Base-by-base conservation (phyloP, 1,140 invertebrate species). In the Bombus terrestris region DNA sequence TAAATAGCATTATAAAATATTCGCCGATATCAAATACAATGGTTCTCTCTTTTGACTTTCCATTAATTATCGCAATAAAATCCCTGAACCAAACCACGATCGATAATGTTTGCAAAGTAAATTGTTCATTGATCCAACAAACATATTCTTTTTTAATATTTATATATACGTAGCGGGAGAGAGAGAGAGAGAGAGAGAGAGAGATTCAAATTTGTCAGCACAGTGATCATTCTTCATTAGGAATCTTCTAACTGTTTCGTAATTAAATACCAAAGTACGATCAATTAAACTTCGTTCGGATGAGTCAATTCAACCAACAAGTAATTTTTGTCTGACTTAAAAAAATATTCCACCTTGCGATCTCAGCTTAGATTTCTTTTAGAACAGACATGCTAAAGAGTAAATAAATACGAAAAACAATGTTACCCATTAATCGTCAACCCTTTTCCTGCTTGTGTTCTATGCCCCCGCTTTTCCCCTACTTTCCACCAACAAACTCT, bases 341-440 rank as follows among this genome's bases (percentile, higher is more conserved):
- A 5, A 5, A n/a, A 62, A 28, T 59, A 59, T 53, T 53, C 47
- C 47, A 53, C 18, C 18, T 6, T 22, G 1, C n/a, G 12, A 35
- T 35, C 64, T 18, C 4, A 18, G 32, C 28, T 74, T 5, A 47
- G 37, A 68, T 43, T 39, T 64, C 41, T 57, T 2, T 2, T 2
- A 25, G 1, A 43, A 18, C 39, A 25, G 32, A 18, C 37, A 81
- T 53, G 32, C 32, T 35, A 74, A 81, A 86, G 32, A 53, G n/a
- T 71, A 76, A 86, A 86, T 71, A 86, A 81, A 75, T 62, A 64
- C 64, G 47, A 22, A 77, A 59, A 86, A 71, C n/a, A 83, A 72
- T 83, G 47, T 71, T 32, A 35, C 62, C 66, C 80, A 64, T 85
- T 81, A 83, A 83, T 86, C 66, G 73, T 71, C 77, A 77, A 83